phyloP scores from a whole-genome alignment of 2,888 invertebrate genomes.

The Crocallis elinguaria region DNA sequence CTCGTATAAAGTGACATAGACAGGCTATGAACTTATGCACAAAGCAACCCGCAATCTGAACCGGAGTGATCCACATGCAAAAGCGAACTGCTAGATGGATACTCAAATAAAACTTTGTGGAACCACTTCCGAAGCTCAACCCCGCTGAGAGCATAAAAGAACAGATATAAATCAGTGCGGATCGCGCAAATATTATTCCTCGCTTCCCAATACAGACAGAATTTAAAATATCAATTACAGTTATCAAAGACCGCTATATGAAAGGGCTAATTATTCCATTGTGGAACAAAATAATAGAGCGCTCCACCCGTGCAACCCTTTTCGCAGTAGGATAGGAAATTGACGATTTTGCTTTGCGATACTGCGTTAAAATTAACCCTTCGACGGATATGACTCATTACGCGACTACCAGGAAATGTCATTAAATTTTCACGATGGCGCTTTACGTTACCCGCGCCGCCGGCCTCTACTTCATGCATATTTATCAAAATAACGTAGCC shows the following conservation, averaged over 20 bases:
- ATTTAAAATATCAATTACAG: conserved; percentile 18
- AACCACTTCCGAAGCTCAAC: conserved; percentile 23
- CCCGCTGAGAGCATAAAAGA: conserved; percentile 8
- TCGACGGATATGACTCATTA: conserved; percentile 82
- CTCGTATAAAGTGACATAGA: conserved; percentile 50
- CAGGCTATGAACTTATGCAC: conserved; percentile 51
- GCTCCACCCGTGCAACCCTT: conserved; percentile 43
- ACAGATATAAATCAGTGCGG: not conserved
- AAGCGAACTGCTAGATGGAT: conserved; percentile 34
- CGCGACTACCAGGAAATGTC: conserved; percentile 79
- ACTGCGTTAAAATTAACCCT: conserved; percentile 79
- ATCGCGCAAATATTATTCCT: conserved; percentile 9
- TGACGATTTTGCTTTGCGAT: conserved; percentile 70
- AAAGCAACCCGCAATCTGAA: conserved; percentile 51
- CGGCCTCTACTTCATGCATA: conserved; percentile 82
- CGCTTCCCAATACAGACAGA: conserved; percentile 1
- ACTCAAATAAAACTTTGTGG: conserved; percentile 45
- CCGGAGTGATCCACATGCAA: conserved; percentile 50
- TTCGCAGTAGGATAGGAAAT: conserved; percentile 60
- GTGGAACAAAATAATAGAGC: conserved; percentile 44
- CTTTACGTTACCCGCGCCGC: conserved; percentile 77
- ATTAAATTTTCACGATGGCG: conserved; percentile 84
- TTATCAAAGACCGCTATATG: conserved; percentile 12
- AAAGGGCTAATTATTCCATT: conserved; percentile 35
- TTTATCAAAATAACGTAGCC: conserved; percentile 83